Evolutionary conservation across 2,888 invertebrate genomes (phyloP), one percentile per base, ranked within the genome.

Genomic region (Tethea ocularis): DNA sequence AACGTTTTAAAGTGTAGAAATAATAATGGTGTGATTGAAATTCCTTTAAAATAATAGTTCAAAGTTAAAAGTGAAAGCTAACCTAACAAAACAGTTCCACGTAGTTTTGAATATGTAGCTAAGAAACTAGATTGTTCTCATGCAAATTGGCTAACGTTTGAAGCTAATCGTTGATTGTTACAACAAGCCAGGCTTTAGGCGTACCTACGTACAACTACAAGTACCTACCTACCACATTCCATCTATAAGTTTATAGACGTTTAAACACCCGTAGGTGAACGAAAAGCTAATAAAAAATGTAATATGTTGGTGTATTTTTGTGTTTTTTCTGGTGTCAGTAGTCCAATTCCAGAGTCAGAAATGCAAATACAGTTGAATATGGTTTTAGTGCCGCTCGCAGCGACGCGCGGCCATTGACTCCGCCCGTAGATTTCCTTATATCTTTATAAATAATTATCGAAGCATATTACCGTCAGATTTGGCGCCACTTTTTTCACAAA

Each of bases 361-460:
- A 87, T 84, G 85, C 80, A 83, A 85, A 88, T 86, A 79, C 77
- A 80, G 74, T 76, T 78, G 79, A 85, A 84, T 87, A 84, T 82
- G 80, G 84, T 84, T 85, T 86, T 83, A 78, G 79, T 79, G 75
- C 74, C 72, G 78, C 71, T 71, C 63, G 64, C 61, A 72, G 68
- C 72, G 71, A 61, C 63, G 67, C 64, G 78, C 82, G 88, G 89
- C 61, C 87, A 67, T 85, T 87, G 88, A 88, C 88, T 82, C 67
- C 68, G 60, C 64, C 66, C 68, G 71, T 68, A 69, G 69, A 71
- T 69, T 60, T 61, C 68, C 66, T 68, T 72, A 66, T 72, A 75
- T 80, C 77, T 78, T 75, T 74, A 71, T 68, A 75, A 74, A 77
- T 77, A 72, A 72, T 77, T 69, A 75, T 71, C 68, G 58, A 60